Evolutionary conservation across 2,113 vertebrate species (phyloP).

Genomic region (Rostratula benghalensis): DNA sequence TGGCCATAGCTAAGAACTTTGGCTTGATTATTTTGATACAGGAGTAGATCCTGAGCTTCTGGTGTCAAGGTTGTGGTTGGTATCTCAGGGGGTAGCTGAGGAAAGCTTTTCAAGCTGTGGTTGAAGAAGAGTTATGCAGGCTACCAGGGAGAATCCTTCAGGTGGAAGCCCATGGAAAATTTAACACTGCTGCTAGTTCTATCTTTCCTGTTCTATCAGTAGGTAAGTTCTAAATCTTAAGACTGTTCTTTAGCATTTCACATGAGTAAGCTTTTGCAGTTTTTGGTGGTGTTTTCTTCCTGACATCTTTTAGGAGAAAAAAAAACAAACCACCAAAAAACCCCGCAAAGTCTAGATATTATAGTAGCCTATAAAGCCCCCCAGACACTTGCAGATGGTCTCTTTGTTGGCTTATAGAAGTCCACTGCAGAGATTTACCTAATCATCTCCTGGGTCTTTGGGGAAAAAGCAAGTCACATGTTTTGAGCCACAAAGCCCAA

Average conservation of each 20-base stretch:
- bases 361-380: neutral
- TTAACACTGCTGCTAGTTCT: neutral
- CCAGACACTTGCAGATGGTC: neutral
- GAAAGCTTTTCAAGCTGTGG: neutral
- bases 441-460: neutral
- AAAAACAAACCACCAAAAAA: no score
- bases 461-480: neutral
- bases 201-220: neutral
- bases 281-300: neutral
- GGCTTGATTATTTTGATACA: neutral
- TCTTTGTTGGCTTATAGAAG: neutral
- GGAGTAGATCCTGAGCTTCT: neutral
- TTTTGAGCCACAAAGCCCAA: neutral
- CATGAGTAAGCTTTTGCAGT: neutral
- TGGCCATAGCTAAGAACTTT: neutral
- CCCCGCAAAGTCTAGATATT: neutral
- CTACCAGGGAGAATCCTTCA: neutral
- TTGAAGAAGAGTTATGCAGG: no score
- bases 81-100: neutral
- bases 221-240: neutral
- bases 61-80: neutral
- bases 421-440: neutral
- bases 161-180: neutral
- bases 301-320: neutral
- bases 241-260: neutral